These are phyloP conservation scores for Catalaphyllia jardinei DNA, from an alignment of 64 coral and sea anemone species.

Conservation along the genomic window DNA sequence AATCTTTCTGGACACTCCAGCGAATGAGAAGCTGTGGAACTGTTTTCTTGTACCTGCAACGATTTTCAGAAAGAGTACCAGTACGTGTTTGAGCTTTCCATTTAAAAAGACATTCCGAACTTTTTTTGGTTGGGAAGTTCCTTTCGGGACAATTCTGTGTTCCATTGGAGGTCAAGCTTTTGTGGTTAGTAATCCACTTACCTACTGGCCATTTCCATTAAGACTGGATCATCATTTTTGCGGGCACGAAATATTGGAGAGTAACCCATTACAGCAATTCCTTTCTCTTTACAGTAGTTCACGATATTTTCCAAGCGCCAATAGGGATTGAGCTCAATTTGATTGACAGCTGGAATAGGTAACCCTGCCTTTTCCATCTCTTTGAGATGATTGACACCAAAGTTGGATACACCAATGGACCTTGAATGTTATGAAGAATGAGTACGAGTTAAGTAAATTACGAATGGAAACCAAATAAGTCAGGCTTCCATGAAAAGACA, in stretches of 20 bases:
- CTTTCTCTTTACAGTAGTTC: slow-evolving; percentile 44
- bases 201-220: slow-evolving; percentile 48
- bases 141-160: no score
- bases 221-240: slow-evolving; percentile 31
- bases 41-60: slow-evolving; percentile 67
- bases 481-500: no score
- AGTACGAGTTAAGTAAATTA: no score
- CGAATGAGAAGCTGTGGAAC: slow-evolving; percentile 81
- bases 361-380: slow-evolving; percentile 44
- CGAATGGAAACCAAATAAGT: no score
- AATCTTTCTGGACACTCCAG: slow-evolving; percentile 87
- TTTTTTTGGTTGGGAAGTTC: no score
- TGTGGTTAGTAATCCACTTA: background rate
- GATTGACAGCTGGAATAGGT: slow-evolving; percentile 57
- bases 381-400: slow-evolving; percentile 19
- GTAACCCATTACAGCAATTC: slow-evolving; percentile 52
- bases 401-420: slow-evolving; percentile 58
- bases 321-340: slow-evolving; percentile 64
- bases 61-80: no score
- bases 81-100: no score
- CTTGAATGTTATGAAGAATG: background rate
- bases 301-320: slow-evolving; percentile 56
- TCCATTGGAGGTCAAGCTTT: no score
- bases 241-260: slow-evolving; percentile 44
- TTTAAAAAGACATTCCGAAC: no score